A percentile compares a stretch with the other conserved stretches of the same genome.
Conservation (phyloP, 2,797 vertebrate genomes). For the Galaxias olidus region DNA sequence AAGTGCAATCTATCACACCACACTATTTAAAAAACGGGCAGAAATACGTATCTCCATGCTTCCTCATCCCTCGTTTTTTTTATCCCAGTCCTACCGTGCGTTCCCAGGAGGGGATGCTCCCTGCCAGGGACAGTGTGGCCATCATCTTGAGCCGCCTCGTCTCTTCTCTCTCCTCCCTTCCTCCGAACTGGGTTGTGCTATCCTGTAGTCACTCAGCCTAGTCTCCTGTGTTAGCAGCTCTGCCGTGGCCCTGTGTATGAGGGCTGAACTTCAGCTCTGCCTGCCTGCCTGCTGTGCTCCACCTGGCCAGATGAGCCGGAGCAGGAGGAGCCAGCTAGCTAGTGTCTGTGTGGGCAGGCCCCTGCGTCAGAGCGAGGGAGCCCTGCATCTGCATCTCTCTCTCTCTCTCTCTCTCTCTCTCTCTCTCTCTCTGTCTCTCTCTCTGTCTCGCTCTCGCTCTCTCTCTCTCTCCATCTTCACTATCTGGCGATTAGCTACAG, state of each 20-base stretch:
- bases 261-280: slow-evolving; percentile 5
- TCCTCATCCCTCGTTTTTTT: too few relatives aligned
- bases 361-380: background rate
- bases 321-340: too few relatives aligned
- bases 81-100: slow-evolving; percentile 63
- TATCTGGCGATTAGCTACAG: slow-evolving; percentile 38
- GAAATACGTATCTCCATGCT: too few relatives aligned
- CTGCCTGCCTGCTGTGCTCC: slow-evolving; percentile 29
- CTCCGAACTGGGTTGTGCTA: slow-evolving; percentile 4
- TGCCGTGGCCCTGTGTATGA: slow-evolving; percentile 26
- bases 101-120: slow-evolving; percentile 59
- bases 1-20: too few relatives aligned
- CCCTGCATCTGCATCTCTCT: background rate
- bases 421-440: background rate
- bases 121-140: slow-evolving; percentile 41
- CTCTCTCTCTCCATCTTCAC: slow-evolving; percentile 7
- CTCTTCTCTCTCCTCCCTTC: background rate
- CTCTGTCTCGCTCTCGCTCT: background rate
- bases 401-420: background rate
- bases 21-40: too few relatives aligned
- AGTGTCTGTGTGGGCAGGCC: too few relatives aligned
- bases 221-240: background rate
- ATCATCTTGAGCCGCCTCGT: slow-evolving; percentile 35
- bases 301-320: slow-evolving; percentile 39
- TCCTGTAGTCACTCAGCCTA: too few relatives aligned